A percentile compares a stretch with the other conserved stretches of the same genome.
phyloP scores from a whole-genome alignment of 2,797 vertebrate genomes.

The Tragopan temminckii region DNA sequence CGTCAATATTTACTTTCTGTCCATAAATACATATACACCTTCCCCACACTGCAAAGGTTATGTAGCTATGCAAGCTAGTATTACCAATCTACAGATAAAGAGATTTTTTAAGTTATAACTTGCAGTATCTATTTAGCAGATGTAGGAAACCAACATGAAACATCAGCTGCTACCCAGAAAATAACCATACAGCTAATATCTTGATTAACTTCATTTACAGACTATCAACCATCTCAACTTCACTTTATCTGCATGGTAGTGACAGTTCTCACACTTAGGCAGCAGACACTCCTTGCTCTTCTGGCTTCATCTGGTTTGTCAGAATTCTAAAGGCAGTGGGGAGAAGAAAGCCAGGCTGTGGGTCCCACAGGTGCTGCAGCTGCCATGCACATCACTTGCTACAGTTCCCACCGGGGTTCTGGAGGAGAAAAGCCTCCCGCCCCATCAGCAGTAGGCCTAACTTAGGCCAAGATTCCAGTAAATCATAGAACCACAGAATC shows the following conservation, averaged over 20 bases:
- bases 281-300: not conserved
- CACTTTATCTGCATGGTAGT: not conserved
- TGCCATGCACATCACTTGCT: not conserved
- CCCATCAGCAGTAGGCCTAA: too few relatives aligned
- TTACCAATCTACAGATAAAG: not conserved
- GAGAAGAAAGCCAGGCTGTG: not conserved
- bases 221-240: not conserved
- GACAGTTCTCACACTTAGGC: not conserved
- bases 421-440: not conserved
- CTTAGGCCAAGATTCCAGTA: too few relatives aligned
- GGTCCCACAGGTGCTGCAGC: not conserved
- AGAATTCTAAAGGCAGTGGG: not conserved
- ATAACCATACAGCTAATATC: not conserved
- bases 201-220: not conserved
- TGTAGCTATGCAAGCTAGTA: not conserved
- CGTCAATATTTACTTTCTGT: constrained; percentile 26
- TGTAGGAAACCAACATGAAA: not conserved
- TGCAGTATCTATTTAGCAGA: not conserved
- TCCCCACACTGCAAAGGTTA: not conserved
- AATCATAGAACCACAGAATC: too few relatives aligned
- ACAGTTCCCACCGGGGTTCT: not conserved
- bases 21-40: not conserved
- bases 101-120: constrained; percentile 1
- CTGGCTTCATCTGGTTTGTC: not conserved
- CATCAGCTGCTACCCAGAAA: not conserved